Base-by-base conservation (phyloP, 2,113 vertebrate species). In the Myotis lucifugus region DNA sequence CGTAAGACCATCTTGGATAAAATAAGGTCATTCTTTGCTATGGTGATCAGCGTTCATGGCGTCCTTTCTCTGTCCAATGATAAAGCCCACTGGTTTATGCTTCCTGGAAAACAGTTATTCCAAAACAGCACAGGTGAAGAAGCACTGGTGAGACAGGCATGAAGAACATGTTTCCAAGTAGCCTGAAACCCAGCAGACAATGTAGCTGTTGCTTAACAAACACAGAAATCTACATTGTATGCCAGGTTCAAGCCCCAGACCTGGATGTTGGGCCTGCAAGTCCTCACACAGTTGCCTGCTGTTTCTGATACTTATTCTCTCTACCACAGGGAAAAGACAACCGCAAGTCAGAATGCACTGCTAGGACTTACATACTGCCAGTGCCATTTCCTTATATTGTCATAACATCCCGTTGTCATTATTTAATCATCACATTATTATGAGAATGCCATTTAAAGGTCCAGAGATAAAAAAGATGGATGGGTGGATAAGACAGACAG, bases 121-220 rank as follows among this genome's bases (percentile, higher is more conserved):
- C 69, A 27, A 78, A 89, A 88, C 32, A 85, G 25, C 85, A 84
- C 8, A 92, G 17, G 1, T 29, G 90, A 88, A 94, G 83, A 90
- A 94, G 83, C 73, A 50, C 3, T 90, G 40, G 85, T 83, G 73
- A 95, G 93, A 93, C 5, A 82, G 70, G 50, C 77, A 95, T 89
- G 96, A 85, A 97, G 84, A 97, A 97, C 34, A 94, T 79, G 97
- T 97, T 98, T 98, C 98, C 98, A 98, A 98, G 98, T 98, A 99
- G 99, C 99, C 99, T 99, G 99, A 99, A 99, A 99, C 99, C 99
- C 99, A 99, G 99, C 99, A 99, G 99, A 99, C 99, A 99, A 99
- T 99, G 99, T 99, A 99, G 99, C 99, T 99, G 99, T 99, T 99
- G 98, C 98, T 98, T 98, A 98, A 99, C 97, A 98, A 99, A 99